Evolutionary conservation across 2,888 invertebrate genomes (phyloP), one percentile per base, ranked within the genome.

Genomic region (Drosophila hawaiiensis): DNA sequence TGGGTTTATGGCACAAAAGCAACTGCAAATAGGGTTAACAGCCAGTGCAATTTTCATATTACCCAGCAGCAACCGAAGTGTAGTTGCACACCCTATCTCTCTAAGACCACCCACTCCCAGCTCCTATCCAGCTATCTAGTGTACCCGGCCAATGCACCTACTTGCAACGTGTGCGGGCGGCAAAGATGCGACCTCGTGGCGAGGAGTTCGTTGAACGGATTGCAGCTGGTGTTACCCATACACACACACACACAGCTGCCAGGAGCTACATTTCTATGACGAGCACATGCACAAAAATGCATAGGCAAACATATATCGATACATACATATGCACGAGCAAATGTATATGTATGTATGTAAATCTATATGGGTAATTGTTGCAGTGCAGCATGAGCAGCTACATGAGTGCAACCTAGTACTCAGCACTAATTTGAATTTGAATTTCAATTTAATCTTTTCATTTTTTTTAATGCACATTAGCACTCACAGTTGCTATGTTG

Each of bases 41-140:
- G 78, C 84, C 88, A 85, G 90, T 80, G 90, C 90, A 89, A 89
- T 85, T 85, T 85, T 85, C 90, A 85, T 85, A 85, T 85, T 84
- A 78, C 78, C 74, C 70, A 80, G 58, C 67, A 31, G 37, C 54
- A 52, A 43, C 56, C 62, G 76, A 76, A 76, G 80, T 65, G 55
- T 80, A 55, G 64, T 33, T 68, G 52, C 58, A 80, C 62, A 76
- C 62, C 73, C 78, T 39, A 62, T 64, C 60, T 62, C 65, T 50
- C 50, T 41, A n/a, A 39, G 14, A 16, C 35, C 37, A 12, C 35
- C 29, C 50, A 53, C n/a, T 3, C 10, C 4, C 39, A 7, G 16
- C 35, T 0, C 33, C 6, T 29, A 29, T 9, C 31, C 31, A 16
- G 19, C 31, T 29, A 47, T 58, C n/a, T 58, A 14, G 64, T 55